phyloP scores from a whole-genome alignment of 2,888 invertebrate species.

The Microchrysa polita region DNA sequence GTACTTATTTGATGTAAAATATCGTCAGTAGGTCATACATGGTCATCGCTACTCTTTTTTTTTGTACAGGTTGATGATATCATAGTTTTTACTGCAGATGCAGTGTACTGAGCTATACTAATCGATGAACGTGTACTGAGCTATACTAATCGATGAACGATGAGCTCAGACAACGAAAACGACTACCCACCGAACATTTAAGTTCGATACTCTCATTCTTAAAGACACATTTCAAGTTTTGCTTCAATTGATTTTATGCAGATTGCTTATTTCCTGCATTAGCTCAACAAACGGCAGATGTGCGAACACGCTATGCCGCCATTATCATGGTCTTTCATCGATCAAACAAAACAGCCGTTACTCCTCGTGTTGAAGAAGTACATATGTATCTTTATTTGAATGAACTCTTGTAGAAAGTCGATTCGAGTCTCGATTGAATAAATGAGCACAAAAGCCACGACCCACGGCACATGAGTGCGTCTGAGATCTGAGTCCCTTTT shows the following conservation, averaged over 20 bases:
- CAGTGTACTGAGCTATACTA: no score
- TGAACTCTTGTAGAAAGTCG: not conserved
- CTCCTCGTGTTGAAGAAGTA: not conserved
- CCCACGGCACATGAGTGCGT: no score
- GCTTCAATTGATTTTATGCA: not conserved
- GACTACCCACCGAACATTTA: conserved; percentile 18
- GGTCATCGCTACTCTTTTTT: conserved; percentile 4
- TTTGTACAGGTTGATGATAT: conserved; percentile 31
- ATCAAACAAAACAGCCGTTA: conserved; percentile 26
- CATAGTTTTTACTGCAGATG: conserved; percentile 1
- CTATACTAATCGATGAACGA: conserved; percentile 4
- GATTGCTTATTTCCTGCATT: not conserved
- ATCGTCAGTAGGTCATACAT: conserved; percentile 34
- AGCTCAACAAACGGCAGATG: not conserved
- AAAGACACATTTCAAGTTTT: not conserved
- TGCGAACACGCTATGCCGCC: not conserved
- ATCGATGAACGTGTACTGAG: no score
- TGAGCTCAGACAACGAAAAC: no score
- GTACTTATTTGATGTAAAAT: no score
- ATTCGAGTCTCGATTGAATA: conserved; percentile 4
- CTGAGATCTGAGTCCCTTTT: not conserved
- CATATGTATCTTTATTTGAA: not conserved
- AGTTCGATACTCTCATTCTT: not conserved
- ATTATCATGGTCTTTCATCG: not conserved
- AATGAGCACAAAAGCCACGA: conserved; percentile 4